Base-by-base conservation (phyloP, 1,140 invertebrate genomes). In the Xylocopa sonorina region DNA sequence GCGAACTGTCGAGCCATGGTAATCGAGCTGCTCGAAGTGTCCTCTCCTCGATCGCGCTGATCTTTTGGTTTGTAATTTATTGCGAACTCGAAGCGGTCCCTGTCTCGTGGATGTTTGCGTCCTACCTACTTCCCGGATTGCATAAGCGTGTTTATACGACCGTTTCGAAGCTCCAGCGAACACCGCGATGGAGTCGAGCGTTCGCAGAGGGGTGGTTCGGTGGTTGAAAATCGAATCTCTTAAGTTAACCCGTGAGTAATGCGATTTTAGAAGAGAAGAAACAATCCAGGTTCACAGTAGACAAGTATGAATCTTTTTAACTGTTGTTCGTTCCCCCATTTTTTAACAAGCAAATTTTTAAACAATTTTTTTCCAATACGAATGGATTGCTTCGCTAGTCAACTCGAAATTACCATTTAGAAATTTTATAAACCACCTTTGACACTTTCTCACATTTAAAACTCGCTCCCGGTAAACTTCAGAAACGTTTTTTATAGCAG, bases 11-110 rank as follows among this genome's bases (percentile, higher is more conserved):
- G 4, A 18, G 14, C 50, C n/a, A 34, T 18, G 34, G 34, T 14
- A 16, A 66, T 75, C 27, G 62, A 43, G 27, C 50, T 6, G 60
- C 48, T 66, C 62, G 34, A n/a, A 75, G 48, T 53, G 72, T 41
- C 72, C 60, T 29, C 16, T 64, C 41, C 24, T 34, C 72, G 72
- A 66, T 75, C 41, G 67, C 67, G 67, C 67, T 69, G 50, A 69
- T 69, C 67, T 69, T 69, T 55, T 34, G 60, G 34, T 38, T 66
- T 55, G 60, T 66, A 66, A 66, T 75, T 75, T 66, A 75, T 64
- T 69, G 67, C 51, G 43, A 58, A 73, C 48, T 60, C 55, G 55
- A 60, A 73, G 41, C n/a, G 55, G 29, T 38, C 32, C n/a, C 29
- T 53, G 50, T 69, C 55, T 69, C 51, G 24, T 41, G 50, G 34